Conservation (phyloP, 2,888 invertebrate genomes). For the Eubasilissa splendida region DNA sequence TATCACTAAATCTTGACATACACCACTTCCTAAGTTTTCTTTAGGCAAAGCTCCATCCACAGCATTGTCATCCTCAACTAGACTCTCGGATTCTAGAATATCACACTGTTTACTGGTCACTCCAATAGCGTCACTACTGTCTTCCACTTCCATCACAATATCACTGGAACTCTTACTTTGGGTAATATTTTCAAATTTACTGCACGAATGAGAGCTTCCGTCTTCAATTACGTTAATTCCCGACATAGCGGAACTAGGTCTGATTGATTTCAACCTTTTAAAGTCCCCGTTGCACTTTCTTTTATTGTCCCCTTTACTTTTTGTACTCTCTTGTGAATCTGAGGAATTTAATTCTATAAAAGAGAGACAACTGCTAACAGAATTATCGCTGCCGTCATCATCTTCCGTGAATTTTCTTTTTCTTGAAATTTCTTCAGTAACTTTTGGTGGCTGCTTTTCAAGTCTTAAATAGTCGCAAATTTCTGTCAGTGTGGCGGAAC, state of each 20-base stretch:
- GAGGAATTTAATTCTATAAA: constrained; percentile 47
- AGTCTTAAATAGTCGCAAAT: not conserved
- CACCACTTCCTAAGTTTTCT: not conserved
- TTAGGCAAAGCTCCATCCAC: not conserved
- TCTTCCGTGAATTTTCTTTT: constrained; percentile 26
- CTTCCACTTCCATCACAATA: constrained; percentile 29
- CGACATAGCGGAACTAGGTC: constrained; percentile 50
- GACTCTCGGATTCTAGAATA: not conserved
- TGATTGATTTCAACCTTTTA: constrained; percentile 29
- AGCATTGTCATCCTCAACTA: constrained; percentile 34
- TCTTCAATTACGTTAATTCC: constrained; percentile 40
- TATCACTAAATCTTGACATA: not conserved
- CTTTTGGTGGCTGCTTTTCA: not conserved
- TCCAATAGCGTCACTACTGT: constrained; percentile 19
- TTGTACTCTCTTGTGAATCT: constrained; percentile 40
- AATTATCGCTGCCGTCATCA: constrained; percentile 29
- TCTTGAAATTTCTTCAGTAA: not conserved
- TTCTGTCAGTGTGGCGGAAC: constrained; percentile 1
- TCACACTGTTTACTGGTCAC: not conserved
- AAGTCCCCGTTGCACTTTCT: constrained; percentile 12
- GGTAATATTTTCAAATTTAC: not conserved
- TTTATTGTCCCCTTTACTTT: constrained; percentile 35
- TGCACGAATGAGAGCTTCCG: not conserved
- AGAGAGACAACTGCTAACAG: constrained; percentile 40
- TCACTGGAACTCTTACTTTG: not conserved